Base-by-base conservation (phyloP, 2,797 vertebrate genomes). In the Chelon auratus region DNA sequence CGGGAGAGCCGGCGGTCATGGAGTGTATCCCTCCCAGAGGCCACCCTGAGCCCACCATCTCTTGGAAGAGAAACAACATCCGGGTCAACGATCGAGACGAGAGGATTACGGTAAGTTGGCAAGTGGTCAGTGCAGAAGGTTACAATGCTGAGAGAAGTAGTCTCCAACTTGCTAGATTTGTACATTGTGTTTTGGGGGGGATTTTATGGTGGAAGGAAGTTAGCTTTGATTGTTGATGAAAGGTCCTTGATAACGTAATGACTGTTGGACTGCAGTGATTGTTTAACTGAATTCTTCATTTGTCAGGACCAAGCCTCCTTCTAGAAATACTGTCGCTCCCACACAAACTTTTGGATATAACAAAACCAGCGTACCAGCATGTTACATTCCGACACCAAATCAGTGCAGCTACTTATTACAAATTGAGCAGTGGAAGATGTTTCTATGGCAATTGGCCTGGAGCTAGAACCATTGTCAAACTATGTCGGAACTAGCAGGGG, bases 11-110 rank as follows among this genome's bases (percentile, higher is more conserved):
- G 0, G 97, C 98, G 0, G 96, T 99, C 50, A 96, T 99, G 95
- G 98, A 99, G 92, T 99, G 98, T 0, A 91, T 98, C 48, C 98
- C 97, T 0, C 98, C 98, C 0, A 93, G 96, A 0, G 98, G 98
- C 0, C 97, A 99, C 20, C 98, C 98, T 0, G 97, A 99, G 68
- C 97, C 98, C 78, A 96, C 95, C 14, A 93, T 99, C 87, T 96
- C 96, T 1, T 98, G 98, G 98, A 99, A 96, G 93, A 97, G 97
- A 76, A 94, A 97, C 77, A 95, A 95, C 1, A 74, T 93, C 20
- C 91, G 91, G 26, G 92, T 99, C 76, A 95, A 94, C 0, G 95
- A 96, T 89, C 94, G 94, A 75, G 97, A 98, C 0, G 96, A 97
- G 83, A 96, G 96, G 73, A 96, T 99, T 78, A 97, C 97, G 39